These are phyloP conservation scores for Elaphurus davidianus DNA, from an alignment of 2,113 vertebrate genomes.

Conservation along the genomic window DNA sequence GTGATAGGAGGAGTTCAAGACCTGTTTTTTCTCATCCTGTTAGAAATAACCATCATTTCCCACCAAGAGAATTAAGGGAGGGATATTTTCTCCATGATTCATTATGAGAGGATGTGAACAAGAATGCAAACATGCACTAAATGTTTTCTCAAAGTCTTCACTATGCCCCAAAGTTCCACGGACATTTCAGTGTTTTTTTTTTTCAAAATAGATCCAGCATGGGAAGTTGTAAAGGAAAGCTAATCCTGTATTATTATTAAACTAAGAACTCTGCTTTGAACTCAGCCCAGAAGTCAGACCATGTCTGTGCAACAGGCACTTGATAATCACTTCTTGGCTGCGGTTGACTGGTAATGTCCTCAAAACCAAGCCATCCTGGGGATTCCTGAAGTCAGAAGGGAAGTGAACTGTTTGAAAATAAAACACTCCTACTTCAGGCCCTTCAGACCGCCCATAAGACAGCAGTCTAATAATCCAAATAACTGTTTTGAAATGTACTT, in stretches of 20 bases:
- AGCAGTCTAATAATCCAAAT: neutral
- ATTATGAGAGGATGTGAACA: neutral
- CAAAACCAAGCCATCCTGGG: constrained; percentile 50
- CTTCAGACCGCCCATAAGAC: constrained; percentile 29
- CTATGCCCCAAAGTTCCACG: neutral
- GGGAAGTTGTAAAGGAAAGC: neutral
- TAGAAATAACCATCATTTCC: neutral
- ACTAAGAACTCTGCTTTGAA: constrained; percentile 34
- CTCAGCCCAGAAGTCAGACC: neutral
- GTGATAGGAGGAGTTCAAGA: neutral
- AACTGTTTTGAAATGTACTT: constrained; percentile 53
- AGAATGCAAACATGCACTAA: neutral
- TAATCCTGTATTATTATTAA: neutral
- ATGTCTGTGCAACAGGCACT: neutral
- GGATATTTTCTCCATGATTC: neutral
- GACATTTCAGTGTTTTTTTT: neutral
- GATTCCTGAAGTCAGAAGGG: constrained; percentile 71
- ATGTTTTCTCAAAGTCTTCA: neutral
- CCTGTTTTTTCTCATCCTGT: neutral
- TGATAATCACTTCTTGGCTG: constrained; percentile 48
- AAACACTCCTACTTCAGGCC: neutral
- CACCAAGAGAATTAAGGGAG: neutral
- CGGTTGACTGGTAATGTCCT: constrained; percentile 54
- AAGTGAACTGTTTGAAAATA: constrained; percentile 59
- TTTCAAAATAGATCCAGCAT: neutral